Evolutionary conservation across 2,113 vertebrate genomes (phyloP).

Genomic region (Pygoscelis adeliae): DNA sequence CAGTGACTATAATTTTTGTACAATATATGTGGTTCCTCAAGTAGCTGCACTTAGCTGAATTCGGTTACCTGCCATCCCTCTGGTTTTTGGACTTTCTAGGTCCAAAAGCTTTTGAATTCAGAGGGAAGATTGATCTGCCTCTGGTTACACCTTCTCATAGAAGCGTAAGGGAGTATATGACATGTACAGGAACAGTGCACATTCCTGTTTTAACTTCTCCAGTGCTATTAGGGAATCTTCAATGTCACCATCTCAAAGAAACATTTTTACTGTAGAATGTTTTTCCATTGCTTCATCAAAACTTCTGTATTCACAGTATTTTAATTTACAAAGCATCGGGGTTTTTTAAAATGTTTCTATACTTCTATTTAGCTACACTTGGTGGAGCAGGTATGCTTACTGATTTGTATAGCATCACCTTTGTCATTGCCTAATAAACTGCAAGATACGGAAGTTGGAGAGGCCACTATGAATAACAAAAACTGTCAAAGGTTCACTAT

Average conservation of each 20-base stretch:
- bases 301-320: neutral
- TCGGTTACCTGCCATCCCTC: neutral
- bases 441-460: neutral
- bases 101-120: neutral
- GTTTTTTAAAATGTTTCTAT: neutral
- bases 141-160: neutral
- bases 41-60: neutral
- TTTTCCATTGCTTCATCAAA: neutral
- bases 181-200: neutral
- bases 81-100: neutral
- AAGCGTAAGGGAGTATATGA: neutral
- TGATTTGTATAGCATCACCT: neutral
- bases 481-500: neutral
- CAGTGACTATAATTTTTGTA: neutral
- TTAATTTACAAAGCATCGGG: neutral
- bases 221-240: neutral
- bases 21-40: neutral
- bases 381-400: neutral
- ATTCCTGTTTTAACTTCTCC: neutral
- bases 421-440: neutral
- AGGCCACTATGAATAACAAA: neutral
- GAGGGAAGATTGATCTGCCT: neutral
- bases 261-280: neutral
- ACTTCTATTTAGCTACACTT: neutral
- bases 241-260: neutral